These are phyloP conservation scores for Drosophila busckii DNA, from an alignment of 1,140 invertebrate genomes.

Conservation along the genomic window DNA sequence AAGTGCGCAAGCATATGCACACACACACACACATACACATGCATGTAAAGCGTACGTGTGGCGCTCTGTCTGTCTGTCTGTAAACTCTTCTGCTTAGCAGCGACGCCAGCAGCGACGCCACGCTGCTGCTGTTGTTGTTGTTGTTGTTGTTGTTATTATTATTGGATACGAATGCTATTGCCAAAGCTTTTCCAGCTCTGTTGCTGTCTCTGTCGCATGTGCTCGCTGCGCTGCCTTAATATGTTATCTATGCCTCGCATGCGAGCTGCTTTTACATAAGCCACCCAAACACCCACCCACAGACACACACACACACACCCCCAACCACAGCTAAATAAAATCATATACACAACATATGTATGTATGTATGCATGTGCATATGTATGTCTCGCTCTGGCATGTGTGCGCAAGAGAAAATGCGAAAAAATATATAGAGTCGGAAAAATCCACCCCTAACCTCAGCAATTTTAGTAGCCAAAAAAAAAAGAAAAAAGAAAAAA, in stretches of 20 bases:
- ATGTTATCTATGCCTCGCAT: conserved; percentile 77
- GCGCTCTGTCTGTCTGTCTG: conserved; percentile 41
- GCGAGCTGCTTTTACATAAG: conserved; percentile 62
- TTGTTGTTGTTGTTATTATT: conserved; percentile 14
- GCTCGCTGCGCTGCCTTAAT: conserved; percentile 70
- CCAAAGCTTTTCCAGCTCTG: conserved; percentile 45
- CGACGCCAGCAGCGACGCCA: conserved; percentile 29
- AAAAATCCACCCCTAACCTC: conserved; percentile 64
- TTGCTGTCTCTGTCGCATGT: conserved; percentile 64
- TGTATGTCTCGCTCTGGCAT: conserved; percentile 47
- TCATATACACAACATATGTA: conserved; percentile 73
- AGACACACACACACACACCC: not conserved
- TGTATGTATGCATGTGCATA: conserved; percentile 36
- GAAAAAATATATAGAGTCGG: conserved; percentile 55
- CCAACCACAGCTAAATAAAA: conserved; percentile 41
- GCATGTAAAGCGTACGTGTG: too few species aligned
- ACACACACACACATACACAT: too few species aligned
- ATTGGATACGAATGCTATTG: conserved; percentile 19
- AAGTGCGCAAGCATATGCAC: conserved; percentile 17
- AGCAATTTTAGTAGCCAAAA: conserved; percentile 43
- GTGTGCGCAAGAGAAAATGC: conserved; percentile 66
- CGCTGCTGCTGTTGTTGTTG: conserved; percentile 9
- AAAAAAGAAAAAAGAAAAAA: conserved; percentile 17
- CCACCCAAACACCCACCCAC: too few species aligned
- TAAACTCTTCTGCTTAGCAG: conserved; percentile 66